Percentiles rank a stretch among this genome's conserved stretches.
Evolutionary conservation across 2,888 invertebrate species (phyloP).

Genomic region (Melanargia galathea): DNA sequence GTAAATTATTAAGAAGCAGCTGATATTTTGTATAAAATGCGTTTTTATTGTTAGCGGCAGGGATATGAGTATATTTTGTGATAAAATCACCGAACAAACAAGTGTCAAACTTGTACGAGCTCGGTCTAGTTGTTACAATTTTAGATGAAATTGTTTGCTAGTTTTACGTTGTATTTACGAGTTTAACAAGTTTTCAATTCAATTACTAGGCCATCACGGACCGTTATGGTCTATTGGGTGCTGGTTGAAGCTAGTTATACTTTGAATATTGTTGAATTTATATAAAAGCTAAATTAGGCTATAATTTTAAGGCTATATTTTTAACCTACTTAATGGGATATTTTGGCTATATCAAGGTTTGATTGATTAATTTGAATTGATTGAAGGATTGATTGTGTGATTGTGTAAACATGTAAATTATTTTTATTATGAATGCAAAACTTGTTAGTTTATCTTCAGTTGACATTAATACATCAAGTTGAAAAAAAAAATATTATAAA

Average conservation of each 20-base stretch:
- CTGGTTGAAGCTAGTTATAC: not conserved
- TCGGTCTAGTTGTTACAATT: conserved; percentile 18
- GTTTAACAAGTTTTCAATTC: conserved; percentile 17
- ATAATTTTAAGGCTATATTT: not conserved
- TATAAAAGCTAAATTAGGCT: conserved; percentile 2
- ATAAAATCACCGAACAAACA: conserved; percentile 30
- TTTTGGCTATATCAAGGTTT: too few species aligned
- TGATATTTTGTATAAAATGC: too few species aligned
- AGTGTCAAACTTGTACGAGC: conserved; percentile 18
- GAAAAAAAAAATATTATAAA: too few species aligned
- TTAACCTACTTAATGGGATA: too few species aligned
- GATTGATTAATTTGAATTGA: too few species aligned
- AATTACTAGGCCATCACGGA: conserved; percentile 14
- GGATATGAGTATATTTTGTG: too few species aligned
- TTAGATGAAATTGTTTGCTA: conserved; percentile 13
- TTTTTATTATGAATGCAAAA: too few species aligned
- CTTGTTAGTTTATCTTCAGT: too few species aligned
- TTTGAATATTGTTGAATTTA: not conserved
- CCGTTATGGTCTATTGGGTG: not conserved
- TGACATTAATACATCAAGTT: too few species aligned
- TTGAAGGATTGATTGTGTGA: too few species aligned
- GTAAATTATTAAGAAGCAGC: too few species aligned
- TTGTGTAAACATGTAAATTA: too few species aligned
- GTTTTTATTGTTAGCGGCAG: not conserved
- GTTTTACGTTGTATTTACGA: conserved; percentile 15